phyloP scores from a whole-genome alignment of 2,113 vertebrate species.

The Pongo abelii region DNA sequence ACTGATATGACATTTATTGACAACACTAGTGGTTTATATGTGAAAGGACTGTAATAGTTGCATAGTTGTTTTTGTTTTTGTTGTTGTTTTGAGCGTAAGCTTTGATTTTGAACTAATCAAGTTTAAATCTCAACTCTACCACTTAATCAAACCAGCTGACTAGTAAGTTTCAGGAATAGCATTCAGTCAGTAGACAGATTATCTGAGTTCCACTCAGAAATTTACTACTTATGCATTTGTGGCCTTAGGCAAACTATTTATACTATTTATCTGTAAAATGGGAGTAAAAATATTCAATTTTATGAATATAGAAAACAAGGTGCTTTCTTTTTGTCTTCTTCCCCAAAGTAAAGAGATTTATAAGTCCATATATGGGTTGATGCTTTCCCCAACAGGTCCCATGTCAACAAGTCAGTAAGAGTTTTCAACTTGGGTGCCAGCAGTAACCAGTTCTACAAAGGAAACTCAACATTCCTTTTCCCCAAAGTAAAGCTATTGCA shows the following conservation, averaged over 20 bases:
- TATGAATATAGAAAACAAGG: background rate
- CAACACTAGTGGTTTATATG: background rate
- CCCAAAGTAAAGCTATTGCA: background rate
- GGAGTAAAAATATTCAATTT: background rate
- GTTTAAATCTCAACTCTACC: background rate
- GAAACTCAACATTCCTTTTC: background rate
- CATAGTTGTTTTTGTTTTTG: background rate
- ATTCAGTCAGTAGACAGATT: background rate
- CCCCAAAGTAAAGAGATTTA: background rate
- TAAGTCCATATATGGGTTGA: rapidly evolving
- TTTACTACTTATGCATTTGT: background rate
- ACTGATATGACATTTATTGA: background rate
- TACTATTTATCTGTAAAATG: background rate
- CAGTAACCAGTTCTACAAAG: background rate
- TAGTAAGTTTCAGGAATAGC: background rate
- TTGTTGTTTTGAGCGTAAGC: background rate
- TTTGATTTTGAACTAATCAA: slow-evolving; percentile 2
- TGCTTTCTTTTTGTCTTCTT: background rate
- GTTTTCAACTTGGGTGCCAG: rapidly evolving
- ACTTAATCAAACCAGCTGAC: background rate
- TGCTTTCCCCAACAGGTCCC: background rate
- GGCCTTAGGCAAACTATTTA: background rate
- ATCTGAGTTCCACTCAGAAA: background rate
- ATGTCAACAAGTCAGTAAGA: background rate
- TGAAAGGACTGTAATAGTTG: slow-evolving; percentile 4